phyloP scores from a whole-genome alignment of 2,113 vertebrate genomes.

The Peromyscus leucopus region DNA sequence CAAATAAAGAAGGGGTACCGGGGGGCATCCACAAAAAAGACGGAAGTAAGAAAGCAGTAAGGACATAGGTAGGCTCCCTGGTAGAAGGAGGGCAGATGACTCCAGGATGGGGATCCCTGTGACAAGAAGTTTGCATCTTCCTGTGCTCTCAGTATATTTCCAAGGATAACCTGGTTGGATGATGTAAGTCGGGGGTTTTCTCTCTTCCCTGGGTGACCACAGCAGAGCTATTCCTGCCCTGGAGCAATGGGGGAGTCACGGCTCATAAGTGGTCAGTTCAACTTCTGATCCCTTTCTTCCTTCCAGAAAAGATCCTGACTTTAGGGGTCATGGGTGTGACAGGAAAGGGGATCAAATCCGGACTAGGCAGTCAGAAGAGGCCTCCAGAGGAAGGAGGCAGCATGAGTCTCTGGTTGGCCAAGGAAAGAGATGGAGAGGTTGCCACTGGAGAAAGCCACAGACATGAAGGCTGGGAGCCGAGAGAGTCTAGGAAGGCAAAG shows the following conservation, averaged over 20 bases:
- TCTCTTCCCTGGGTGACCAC: background rate
- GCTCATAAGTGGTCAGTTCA: background rate
- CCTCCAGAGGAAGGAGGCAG: fast-evolving
- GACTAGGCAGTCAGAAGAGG: background rate
- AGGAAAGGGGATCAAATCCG: background rate
- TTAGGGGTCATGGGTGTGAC: no score
- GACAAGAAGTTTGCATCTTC: fast-evolving
- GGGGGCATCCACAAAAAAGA: fast-evolving
- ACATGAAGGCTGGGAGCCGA: no score
- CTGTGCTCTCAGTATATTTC: fast-evolving
- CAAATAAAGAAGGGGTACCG: background rate
- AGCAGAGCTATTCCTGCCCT: background rate
- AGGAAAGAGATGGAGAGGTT: no score
- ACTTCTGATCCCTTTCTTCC: background rate
- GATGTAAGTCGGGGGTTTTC: fast-evolving
- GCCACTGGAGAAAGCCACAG: background rate
- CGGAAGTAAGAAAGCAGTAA: fast-evolving
- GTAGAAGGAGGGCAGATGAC: fast-evolving
- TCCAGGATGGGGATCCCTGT: fast-evolving
- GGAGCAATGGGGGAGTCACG: fast-evolving
- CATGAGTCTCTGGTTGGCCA: fast-evolving
- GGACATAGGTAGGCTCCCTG: fast-evolving
- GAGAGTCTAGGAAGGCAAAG: background rate
- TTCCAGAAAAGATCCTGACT: background rate
- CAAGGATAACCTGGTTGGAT: fast-evolving